Evolutionary conservation across 2,113 vertebrate genomes (phyloP), one percentile per base, ranked within the genome.

Genomic region (Lepidothrix coronata): DNA sequence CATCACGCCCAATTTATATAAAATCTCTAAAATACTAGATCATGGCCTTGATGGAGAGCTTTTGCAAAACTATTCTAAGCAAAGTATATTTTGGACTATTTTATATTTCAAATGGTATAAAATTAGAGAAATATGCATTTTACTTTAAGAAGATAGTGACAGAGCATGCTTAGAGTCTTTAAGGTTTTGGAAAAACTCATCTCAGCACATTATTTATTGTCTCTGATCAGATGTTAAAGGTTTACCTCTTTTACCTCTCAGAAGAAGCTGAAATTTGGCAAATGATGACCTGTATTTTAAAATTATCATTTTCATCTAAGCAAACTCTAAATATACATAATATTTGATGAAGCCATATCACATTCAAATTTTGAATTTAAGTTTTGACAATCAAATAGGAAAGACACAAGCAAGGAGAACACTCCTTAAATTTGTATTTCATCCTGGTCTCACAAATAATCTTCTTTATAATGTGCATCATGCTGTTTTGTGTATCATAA

Each of bases 201-300:
- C 46, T 74, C 30, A 41, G 19, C 65, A 24, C 11, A 76, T 18
- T 52, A 23, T 35, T 62, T 51, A 44, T 82, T 33, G 24, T 24
- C 31, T 73, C 55, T 65, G 23, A 78, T 73, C n/a, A 87, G 24
- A 33, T 70, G 19, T 91, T 92, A 95, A 84, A 91, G 70, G 49
- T 43, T 12, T 8, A 23, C 5, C 27, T 41, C 61, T 68, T 71
- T 33, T 58, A 49, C 16, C 20, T 76, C 80, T 67, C 46, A 73
- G 63, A 92, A 93, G 49, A 79, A 77, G 27, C 25, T 72, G 22
- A 49, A 72, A 54, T 57, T 81, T 77, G 12, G 12, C 8, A 59
- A 96, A 85, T 62, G 68, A 86, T 93, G n/a, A 84, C 81, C 30
- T 63, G 39, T 80, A 77, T 79, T 73, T 92, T 67, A 75, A 91